Evolutionary conservation across 2,888 invertebrate genomes (phyloP), one percentile per base, ranked within the genome.

Genomic region (Nowickia ferox): DNA sequence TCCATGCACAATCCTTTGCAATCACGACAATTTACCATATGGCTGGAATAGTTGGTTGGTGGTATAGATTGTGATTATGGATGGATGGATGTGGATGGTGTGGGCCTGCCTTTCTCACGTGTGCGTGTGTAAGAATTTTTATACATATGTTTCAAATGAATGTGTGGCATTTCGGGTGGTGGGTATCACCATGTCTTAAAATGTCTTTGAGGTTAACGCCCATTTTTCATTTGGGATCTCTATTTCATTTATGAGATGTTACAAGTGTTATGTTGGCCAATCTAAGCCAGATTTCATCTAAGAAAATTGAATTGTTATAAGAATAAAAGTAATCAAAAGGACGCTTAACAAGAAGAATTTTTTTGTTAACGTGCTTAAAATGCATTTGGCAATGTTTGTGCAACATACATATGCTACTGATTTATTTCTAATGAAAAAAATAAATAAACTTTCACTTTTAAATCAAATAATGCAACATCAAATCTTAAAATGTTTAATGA

Each of bases 131-230:
- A 61, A 65, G 19, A 46, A 38, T 68, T 75, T 61, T 40, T 72
- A 30, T 30, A 30, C n/a, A 59, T 68, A 44, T 44, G 61, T 46
- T 61, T 81, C n/a, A 69, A 74, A 46, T 69, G 65, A 61, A 75
- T 83, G 86, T 86, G 86, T 83, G 86, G 86, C 83, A 83, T 86
- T 84, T 83, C 76, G 83, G 86, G 72, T 85, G 84, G 83, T 86
- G 83, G 79, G 75, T 83, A 86, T 83, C 79, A 83, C 72, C 65
- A 79, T 86, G 86, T 83, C 86, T 83, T 83, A 72, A 71, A 86
- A 86, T 79, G 86, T 86, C 86, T 86, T 83, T 83, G 72, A 83
- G 86, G 86, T 86, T 83, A 86, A 86, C 86, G 86, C 86, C 86
- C 86, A 86, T 86, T 86, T 86, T 83, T 86, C 76, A 86, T 86